phyloP scores from a whole-genome alignment of 2,113 vertebrate species.

The Ochotona princeps region DNA sequence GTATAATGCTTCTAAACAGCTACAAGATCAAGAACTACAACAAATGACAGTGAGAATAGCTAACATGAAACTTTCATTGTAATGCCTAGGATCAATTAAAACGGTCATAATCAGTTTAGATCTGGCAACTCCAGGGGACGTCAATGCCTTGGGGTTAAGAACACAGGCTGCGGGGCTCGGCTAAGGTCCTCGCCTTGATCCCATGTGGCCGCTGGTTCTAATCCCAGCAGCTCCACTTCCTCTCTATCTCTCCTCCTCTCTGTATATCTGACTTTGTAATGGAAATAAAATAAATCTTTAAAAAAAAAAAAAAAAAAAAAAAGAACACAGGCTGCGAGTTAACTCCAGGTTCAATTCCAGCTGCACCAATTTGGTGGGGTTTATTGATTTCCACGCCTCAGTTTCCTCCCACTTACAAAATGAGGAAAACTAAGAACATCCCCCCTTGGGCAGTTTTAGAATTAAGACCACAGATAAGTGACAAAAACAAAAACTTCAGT shows the following conservation, averaged over 20 bases:
- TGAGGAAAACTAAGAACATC: slow-evolving; percentile 11
- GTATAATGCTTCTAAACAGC: slow-evolving; percentile 3
- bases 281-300: no score
- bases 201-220: no score
- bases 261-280: no score
- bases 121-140: slow-evolving; percentile 18
- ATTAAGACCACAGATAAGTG: slow-evolving; percentile 3
- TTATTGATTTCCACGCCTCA: slow-evolving; percentile 41
- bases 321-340: slow-evolving; percentile 49
- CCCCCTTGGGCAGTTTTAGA: not conserved
- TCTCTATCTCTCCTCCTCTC: no score
- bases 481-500: slow-evolving; percentile 38
- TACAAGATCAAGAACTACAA: slow-evolving; percentile 27
- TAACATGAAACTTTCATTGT: slow-evolving; percentile 15
- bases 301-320: not conserved
- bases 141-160: slow-evolving; percentile 42
- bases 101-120: slow-evolving; percentile 45
- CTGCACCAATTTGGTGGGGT: not conserved
- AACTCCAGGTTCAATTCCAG: slow-evolving; percentile 38
- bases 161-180: not conserved
- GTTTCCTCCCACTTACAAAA: slow-evolving; percentile 40
- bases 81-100: slow-evolving; percentile 55
- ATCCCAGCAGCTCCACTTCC: no score
- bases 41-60: slow-evolving; percentile 28
- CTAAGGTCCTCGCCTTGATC: no score